Evolutionary conservation across 2,888 invertebrate genomes (phyloP), one percentile per base, ranked within the genome.

Genomic region (Andricus curvator): DNA sequence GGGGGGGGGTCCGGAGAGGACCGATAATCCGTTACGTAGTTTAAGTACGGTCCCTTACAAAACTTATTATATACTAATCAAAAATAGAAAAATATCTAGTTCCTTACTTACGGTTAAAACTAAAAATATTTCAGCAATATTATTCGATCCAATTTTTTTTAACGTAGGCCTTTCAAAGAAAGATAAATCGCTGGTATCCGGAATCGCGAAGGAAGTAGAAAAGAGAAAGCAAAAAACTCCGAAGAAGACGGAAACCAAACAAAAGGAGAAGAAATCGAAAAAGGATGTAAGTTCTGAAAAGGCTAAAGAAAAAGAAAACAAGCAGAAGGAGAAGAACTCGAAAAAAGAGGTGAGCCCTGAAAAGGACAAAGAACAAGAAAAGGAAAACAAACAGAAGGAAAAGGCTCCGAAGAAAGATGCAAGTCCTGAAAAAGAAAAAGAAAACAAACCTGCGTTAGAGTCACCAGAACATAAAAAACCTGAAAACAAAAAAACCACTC

Each of bases 381-480:
- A 48, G 17, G 48, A 60, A 22, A 60, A 22, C 22, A 60, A 60
- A 22, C 4, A 60, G 22, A 22, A 60, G 22, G 22, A 60, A 13
- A 60, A 56, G 56, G 1, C n/a, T 66, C 20, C 78, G 13, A 87
- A 86, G 79, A 78, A 80, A 15, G 84, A 81, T 29, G 8, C 6
- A 11, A 60, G 11, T 4, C 56, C 85, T 64, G 74, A 87, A 37
- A 78, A 85, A 22, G 80, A 83, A 29, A 77, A 85, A 25, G 80
- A 83, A 25, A 77, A 88, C 44, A 85, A 83, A 62, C 86, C 87
- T 85, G 78, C 78, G n/a, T n/a, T 13, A 20, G 33, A 56, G 56
- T 56, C 33, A n/a, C 67, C 83, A 84, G 51, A 81, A 77, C 56
- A 62, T 22, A 48, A 88, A 86, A 80, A 88, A 88, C 66, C 87